Evolutionary conservation across 1,140 invertebrate species (phyloP), one percentile per base, ranked within the genome.

Genomic region (Panagrolaimus sp.): DNA sequence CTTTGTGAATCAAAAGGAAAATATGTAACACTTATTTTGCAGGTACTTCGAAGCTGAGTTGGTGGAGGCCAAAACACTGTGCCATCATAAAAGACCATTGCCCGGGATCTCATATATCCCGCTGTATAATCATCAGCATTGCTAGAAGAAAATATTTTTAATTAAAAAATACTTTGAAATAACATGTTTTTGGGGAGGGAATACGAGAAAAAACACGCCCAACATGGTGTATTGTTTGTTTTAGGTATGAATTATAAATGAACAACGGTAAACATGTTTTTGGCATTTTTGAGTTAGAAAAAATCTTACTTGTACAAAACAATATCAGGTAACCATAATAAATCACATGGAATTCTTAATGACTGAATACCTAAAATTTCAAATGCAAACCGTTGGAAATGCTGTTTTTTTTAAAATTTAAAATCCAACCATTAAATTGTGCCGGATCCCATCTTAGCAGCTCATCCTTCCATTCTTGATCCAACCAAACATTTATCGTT

Each of bases 381-480:
- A 38, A 38, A 38, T 38, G 31, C 7, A 7, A 38, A 4, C 2
- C 7, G n/a, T 38, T 38, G 31, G 31, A 38, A 4, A 38, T 38
- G n/a, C 7, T 38, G 31, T 38, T 38, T 38, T 38, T 38, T 38
- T 4, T 38, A 38, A 38, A 38, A 4, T 38, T 38, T 38, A 38
- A 38, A 38, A 38, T 2, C 31, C 31, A 38, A 38, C 31, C 31
- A 13, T 20, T 25, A 27, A 57, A 57, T 74, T 96, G 92, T 68
- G 89, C 89, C 0, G 93, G 93, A 77, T 93, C 89, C 93, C 93
- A 96, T 46, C 87, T 86, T 43, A 96, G 83, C 82, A 95, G 93
- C 83, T 95, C 94, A 82, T 96, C 93, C 72, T 88, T 88, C 93
- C 93, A 96, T 87, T 74, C 70, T 84, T 72, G 67, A 70, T 73